Conservation (phyloP, 2,113 vertebrate species). For the Ailurus styani region DNA sequence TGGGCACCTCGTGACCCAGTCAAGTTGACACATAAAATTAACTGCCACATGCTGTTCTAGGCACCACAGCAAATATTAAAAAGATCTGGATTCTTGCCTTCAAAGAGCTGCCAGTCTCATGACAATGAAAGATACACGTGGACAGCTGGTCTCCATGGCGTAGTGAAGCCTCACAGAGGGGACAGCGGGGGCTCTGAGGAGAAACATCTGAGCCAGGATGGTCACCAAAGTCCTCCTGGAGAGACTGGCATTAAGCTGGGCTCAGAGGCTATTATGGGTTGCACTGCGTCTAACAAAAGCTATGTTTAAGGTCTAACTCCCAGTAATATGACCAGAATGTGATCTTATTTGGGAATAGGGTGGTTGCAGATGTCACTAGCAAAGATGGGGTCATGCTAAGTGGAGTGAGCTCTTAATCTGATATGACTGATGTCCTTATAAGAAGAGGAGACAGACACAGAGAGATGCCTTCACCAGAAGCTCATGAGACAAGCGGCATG, state of each 20-base stretch:
- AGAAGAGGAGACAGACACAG: neutral
- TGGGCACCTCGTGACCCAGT: neutral
- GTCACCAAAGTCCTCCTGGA: neutral
- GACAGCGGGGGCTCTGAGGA: neutral
- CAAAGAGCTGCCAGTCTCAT: neutral
- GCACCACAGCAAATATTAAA: neutral
- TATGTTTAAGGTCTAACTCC: neutral
- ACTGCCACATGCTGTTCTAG: neutral
- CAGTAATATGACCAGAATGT: neutral
- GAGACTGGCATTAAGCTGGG: neutral
- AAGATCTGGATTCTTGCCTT: neutral
- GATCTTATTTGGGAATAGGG: neutral
- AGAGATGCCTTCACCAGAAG: neutral
- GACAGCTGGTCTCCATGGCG: neutral
- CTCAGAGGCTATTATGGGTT: neutral
- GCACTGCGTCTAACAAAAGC: neutral
- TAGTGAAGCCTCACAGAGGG: neutral
- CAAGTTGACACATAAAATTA: neutral
- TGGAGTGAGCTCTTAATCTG: neutral
- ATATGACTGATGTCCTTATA: neutral
- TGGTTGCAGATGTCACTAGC: neutral
- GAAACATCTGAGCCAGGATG: neutral
- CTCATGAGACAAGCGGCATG: neutral
- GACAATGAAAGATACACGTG: rapidly evolving
- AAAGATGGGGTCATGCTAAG: neutral